A percentile compares a stretch with the other conserved stretches of the same genome.
phyloP scores from a whole-genome alignment of 2,113 vertebrate species.

The Dasyprocta punctata region DNA sequence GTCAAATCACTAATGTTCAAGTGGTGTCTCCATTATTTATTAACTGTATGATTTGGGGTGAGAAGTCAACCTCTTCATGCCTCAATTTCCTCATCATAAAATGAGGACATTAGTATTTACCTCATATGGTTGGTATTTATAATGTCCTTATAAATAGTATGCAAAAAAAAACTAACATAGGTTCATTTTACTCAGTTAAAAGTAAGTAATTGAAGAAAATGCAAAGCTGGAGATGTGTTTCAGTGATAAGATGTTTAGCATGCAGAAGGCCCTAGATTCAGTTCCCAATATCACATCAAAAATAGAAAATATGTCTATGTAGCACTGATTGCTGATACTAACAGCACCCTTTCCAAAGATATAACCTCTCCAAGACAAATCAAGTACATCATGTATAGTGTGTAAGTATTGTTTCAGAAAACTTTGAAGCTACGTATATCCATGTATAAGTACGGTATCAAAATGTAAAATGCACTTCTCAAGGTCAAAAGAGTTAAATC shows the following conservation, averaged over 20 bases:
- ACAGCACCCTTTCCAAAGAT: neutral
- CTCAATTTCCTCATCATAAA: conserved; percentile 33
- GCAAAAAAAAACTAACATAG: neutral
- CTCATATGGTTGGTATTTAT: neutral
- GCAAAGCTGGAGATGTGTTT: neutral
- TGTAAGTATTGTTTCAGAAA: neutral
- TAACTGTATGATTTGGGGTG: neutral
- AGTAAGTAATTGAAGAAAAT: neutral
- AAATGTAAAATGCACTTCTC: neutral
- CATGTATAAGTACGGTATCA: neutral
- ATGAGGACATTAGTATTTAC: neutral
- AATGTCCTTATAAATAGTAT: conserved; percentile 47
- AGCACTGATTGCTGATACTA: neutral
- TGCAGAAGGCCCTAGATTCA: neutral
- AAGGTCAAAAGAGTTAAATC: neutral
- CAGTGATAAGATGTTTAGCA: neutral
- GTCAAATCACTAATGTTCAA: neutral
- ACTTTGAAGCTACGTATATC: neutral
- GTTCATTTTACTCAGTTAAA: conserved; percentile 2
- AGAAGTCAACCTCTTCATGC: conserved; percentile 16
- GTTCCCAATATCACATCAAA: neutral
- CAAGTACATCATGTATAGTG: neutral
- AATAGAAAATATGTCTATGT: neutral
- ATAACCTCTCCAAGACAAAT: neutral
- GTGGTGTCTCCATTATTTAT: neutral